Percentiles rank a stretch among this genome's conserved stretches.
These are phyloP conservation scores for human (Homo sapiens) DNA, from an alignment of 2,113 vertebrate species.

Conservation along the genomic window DNA sequence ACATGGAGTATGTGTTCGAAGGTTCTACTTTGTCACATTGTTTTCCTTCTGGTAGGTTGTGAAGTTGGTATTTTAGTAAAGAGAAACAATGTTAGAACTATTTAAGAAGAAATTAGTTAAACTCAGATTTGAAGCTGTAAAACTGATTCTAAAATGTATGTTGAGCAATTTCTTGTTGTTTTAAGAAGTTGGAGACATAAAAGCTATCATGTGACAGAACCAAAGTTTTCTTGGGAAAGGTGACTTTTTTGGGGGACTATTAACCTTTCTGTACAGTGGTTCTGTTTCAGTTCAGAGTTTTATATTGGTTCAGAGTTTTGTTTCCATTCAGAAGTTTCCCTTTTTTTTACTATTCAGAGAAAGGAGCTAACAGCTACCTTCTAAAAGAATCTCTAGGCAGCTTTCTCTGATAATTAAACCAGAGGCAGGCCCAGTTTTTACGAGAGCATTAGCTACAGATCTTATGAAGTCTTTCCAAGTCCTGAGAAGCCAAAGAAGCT, in stretches of 20 bases:
- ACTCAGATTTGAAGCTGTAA: not conserved
- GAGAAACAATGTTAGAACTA: not conserved
- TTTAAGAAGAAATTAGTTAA: not conserved
- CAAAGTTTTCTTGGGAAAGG: not conserved
- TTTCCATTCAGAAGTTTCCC: not conserved
- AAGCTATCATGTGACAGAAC: not conserved
- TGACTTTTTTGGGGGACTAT: not conserved
- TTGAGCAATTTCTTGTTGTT: not conserved
- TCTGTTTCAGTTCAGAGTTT: not conserved
- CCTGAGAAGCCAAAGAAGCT: not conserved
- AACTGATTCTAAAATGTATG: not conserved
- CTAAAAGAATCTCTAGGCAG: not conserved
- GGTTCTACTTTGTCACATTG: not conserved
- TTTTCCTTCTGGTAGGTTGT: not conserved
- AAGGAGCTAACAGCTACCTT: not conserved
- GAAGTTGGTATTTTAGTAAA: not conserved
- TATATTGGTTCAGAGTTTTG: not conserved
- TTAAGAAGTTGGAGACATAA: not conserved
- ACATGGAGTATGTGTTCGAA: not conserved
- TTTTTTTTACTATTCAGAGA: not conserved
- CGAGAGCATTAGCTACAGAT: not conserved
- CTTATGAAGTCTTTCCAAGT: not conserved
- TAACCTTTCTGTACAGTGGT: not conserved
- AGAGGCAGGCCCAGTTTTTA: not conserved
- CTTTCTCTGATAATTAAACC: not conserved